Evolutionary conservation across 2,113 vertebrate species (phyloP), one percentile per base, ranked within the genome.

Genomic region (Hydropotes inermis): DNA sequence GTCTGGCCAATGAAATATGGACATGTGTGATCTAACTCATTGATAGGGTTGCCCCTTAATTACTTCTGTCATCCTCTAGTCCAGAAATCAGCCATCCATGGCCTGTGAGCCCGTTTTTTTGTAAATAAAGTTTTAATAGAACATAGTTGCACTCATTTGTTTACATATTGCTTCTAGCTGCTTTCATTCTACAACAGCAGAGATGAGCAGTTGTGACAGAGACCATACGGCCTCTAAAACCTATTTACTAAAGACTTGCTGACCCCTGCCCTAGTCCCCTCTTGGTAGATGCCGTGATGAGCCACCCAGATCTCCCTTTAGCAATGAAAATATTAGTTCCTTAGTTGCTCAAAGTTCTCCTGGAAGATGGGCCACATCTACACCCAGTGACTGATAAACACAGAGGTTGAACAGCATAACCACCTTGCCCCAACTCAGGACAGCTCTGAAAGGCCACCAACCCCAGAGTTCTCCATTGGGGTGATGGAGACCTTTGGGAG

Each of bases 71-170:
- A 43, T 81, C 17, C 6, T 33, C 16, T 74, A 76, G 14, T 30
- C 23, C 8, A 91, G 36, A 39, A 55, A 36, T n/a, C 25, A 50
- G 27, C 7, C 83, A 28, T 76, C 10, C 21, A 30, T 58, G 81
- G 16, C 67, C n/a, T 1, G 4, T 36, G 11, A 74, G 64, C 25
- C 58, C 54, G 17, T 27, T 91, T 27, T 91, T 90, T 91, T 81
- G 17, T 76, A 91, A 95, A 95, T 89, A 76, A 95, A 96, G 39
- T 89, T 96, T 95, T 74, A 74, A 90, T 81, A 96, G 52, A 61
- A 84, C 2, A 9, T 6, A 30, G 57, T 17, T 25, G 8, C 21
- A 7, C 47, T 78, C 30, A 50, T 55, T 67, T 52, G 47, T 82
- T 60, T 79, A 58, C 10, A 27, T 60, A 19, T 14, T 5, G 17